Conservation (phyloP, 53 echinoderm and acorn worm genomes). For the Henricia sp. region DNA sequence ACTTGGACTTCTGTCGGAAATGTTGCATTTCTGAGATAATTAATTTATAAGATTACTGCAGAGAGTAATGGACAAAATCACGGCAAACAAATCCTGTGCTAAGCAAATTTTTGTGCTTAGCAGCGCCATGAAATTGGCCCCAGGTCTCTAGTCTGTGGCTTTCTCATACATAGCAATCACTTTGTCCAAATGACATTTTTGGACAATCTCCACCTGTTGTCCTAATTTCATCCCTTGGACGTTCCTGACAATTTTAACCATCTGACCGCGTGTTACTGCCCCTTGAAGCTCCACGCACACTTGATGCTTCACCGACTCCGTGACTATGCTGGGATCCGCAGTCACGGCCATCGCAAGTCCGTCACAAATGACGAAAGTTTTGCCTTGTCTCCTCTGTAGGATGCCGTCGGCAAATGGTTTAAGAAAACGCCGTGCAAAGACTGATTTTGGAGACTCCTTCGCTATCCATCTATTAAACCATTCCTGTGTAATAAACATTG, state of each 20-base stretch:
- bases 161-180: slow-evolving; percentile 19
- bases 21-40: no score
- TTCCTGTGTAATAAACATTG: slow-evolving; percentile 55
- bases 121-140: no score
- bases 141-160: not conserved
- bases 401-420: not conserved
- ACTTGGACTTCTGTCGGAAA: no score
- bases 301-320: slow-evolving; percentile 41
- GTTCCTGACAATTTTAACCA: slow-evolving; percentile 48
- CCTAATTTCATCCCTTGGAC: slow-evolving; percentile 30
- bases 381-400: not conserved
- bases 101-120: no score
- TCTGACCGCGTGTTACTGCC: slow-evolving; percentile 59
- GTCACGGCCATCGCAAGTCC: slow-evolving; percentile 63
- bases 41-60: no score
- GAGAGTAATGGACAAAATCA: no score
- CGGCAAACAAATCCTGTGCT: no score
- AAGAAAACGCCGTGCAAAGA: slow-evolving; percentile 59
- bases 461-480: slow-evolving; percentile 59
- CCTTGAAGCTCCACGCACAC: slow-evolving; percentile 70
- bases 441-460: slow-evolving; percentile 33
- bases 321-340: slow-evolving; percentile 34
- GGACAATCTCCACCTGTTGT: slow-evolving; percentile 33
- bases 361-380: slow-evolving; percentile 46
- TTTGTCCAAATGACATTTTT: slow-evolving; percentile 5